phyloP scores from a whole-genome alignment of 2,797 vertebrate species.

The Enteromius unitaeniatus region DNA sequence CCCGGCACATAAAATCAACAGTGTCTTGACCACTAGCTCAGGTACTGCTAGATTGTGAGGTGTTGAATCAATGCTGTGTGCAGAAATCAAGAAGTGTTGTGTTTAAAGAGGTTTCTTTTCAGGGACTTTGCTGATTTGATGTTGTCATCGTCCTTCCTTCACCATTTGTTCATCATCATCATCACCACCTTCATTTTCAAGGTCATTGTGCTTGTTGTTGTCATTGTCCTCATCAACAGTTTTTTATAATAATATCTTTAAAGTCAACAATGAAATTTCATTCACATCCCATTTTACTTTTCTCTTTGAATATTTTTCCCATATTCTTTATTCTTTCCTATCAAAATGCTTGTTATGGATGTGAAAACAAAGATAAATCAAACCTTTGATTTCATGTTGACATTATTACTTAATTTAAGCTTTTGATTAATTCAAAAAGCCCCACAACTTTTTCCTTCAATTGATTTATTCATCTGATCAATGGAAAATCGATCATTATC shows the following conservation, averaged over 20 bases:
- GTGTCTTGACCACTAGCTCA: slow-evolving; percentile 70
- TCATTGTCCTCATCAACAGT: slow-evolving; percentile 62
- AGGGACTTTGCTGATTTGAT: slow-evolving; percentile 36
- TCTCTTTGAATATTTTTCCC: too few species aligned
- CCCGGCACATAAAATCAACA: slow-evolving; percentile 69
- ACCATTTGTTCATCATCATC: slow-evolving; percentile 24
- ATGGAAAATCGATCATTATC: neutral
- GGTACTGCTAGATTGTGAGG: slow-evolving; percentile 76
- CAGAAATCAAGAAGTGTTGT: neutral
- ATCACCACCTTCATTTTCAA: slow-evolving; percentile 55
- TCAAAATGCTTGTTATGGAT: too few species aligned
- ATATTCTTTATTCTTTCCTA: too few species aligned
- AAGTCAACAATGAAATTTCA: slow-evolving; percentile 7
- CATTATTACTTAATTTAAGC: neutral
- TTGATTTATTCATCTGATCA: neutral
- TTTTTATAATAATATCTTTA: neutral
- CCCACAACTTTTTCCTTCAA: neutral
- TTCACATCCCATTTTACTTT: neutral
- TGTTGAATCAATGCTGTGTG: neutral
- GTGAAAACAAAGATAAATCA: too few species aligned
- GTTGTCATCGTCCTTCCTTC: slow-evolving; percentile 21
- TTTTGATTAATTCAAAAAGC: too few species aligned
- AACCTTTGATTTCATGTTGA: slow-evolving; percentile 19
- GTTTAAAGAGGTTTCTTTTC: slow-evolving; percentile 26
- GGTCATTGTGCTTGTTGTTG: slow-evolving; percentile 54